Evolutionary conservation across 2,113 vertebrate species (phyloP), one percentile per base, ranked within the genome.

Genomic region (Himantopus leucocephalus): DNA sequence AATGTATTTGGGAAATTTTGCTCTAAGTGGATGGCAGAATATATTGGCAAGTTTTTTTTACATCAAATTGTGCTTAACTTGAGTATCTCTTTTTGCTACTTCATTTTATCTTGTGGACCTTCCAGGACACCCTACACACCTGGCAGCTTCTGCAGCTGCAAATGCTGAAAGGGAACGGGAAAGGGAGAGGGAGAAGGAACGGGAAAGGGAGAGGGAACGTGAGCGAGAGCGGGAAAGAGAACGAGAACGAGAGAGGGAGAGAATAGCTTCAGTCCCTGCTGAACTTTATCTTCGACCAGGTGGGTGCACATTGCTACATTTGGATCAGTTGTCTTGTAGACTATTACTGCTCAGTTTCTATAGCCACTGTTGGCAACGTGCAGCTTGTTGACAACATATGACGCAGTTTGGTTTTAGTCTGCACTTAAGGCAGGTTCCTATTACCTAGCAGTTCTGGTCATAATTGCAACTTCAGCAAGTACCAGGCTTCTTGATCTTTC

Each of bases 81-180:
- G 8, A 55, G 2, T 63, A 6, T 73, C 16, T 64, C 13, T 39
- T 48, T 89, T 64, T 30, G 26, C 64, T 81, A 21, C 30, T 94
- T 73, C 50, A 18, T 84, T 74, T 72, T 86, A 43, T 59, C 43
- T 50, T 55, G n/a, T 96, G 87, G 89, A 77, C 39, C 16, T 95
- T 83, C 19, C 94, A 99, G 99, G 99, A 87, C 99, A 99, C 60
- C 98, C 98, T 71, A 98, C 98, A 56, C 99, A 99, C 88, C 97
- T 99, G 59, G 98, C 98, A 74, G 98, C 98, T 60, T 98, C 98
- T 10, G 99, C 98, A 14, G 98, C 98, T 32, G 98, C 97, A 30
- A 99, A 98, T 88, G 98, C 98, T 39, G 99, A 99, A 73, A 91
- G 98, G 45, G 98, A 98, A 41, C 95, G 98, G 80, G 98, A 98